Evolutionary conservation across 2,797 vertebrate genomes (phyloP).

Genomic region (Chanos chanos): DNA sequence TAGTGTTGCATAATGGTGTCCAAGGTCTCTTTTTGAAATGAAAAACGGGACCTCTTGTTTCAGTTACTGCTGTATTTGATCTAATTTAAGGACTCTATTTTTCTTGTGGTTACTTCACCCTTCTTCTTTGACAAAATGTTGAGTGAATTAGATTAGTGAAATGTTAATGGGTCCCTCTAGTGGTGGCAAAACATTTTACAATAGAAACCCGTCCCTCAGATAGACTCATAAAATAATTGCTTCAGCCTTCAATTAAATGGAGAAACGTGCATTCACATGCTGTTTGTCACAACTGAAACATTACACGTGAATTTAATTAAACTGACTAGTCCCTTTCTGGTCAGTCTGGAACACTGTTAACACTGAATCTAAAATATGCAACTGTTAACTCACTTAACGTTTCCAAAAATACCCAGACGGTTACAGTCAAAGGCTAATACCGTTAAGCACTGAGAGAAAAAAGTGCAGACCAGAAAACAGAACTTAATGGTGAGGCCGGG

Average conservation of each 20-base stretch:
- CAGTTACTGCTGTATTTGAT: too few species aligned
- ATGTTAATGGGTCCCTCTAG: slow-evolving; percentile 9
- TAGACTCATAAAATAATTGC: too few species aligned
- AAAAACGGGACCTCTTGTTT: too few species aligned
- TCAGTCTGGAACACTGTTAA: slow-evolving; percentile 4
- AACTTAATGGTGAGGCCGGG: background rate
- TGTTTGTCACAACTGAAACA: slow-evolving; percentile 11
- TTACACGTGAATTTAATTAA: slow-evolving; percentile 16
- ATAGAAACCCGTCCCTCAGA: background rate
- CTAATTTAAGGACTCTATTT: background rate
- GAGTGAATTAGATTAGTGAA: background rate
- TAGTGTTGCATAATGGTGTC: too few species aligned
- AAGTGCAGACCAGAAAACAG: background rate
- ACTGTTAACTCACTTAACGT: background rate
- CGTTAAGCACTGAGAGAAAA: background rate
- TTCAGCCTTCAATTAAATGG: too few species aligned
- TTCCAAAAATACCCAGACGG: background rate
- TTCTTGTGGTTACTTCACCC: background rate
- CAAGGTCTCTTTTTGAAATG: too few species aligned
- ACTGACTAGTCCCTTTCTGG: slow-evolving; percentile 20
- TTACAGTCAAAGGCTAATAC: background rate
- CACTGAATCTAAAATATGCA: background rate
- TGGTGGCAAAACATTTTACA: background rate
- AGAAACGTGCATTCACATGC: background rate
- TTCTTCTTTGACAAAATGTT: background rate